phyloP scores from a whole-genome alignment of 2,113 vertebrate species.

The Erpornis zantholeuca region DNA sequence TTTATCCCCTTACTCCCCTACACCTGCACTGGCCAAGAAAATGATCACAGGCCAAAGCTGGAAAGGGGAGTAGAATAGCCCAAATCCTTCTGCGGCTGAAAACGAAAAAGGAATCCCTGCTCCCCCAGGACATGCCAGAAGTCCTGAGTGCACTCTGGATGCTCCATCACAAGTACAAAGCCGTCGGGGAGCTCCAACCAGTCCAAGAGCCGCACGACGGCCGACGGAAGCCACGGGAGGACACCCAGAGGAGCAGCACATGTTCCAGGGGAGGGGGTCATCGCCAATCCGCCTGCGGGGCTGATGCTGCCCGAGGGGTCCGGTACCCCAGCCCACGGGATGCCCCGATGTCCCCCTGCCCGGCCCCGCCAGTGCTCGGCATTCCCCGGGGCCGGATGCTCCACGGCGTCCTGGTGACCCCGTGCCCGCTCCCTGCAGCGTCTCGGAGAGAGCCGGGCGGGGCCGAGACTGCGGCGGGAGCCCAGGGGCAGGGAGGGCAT shows the following conservation, averaged over 20 bases:
- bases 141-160: background rate
- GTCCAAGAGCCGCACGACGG: background rate
- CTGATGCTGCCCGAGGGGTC: background rate
- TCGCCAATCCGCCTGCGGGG: background rate
- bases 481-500: too few species aligned
- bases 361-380: background rate
- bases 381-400: background rate
- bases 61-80: background rate
- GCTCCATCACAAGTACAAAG: background rate
- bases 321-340: background rate
- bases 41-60: background rate
- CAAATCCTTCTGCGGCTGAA: background rate
- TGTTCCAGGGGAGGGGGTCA: rapidly evolving
- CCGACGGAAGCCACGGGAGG: background rate
- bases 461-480: background rate
- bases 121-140: background rate
- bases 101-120: background rate
- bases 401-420: background rate
- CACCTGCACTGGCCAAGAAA: background rate
- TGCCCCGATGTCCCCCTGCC: background rate
- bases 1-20: background rate
- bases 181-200: background rate
- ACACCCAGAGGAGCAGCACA: background rate
- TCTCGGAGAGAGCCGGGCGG: background rate
- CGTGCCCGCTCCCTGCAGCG: background rate